Percentiles rank a stretch among this genome's conserved stretches.
Evolutionary conservation across 2,888 invertebrate species (phyloP).

Genomic region (Smittia aterrima): DNA sequence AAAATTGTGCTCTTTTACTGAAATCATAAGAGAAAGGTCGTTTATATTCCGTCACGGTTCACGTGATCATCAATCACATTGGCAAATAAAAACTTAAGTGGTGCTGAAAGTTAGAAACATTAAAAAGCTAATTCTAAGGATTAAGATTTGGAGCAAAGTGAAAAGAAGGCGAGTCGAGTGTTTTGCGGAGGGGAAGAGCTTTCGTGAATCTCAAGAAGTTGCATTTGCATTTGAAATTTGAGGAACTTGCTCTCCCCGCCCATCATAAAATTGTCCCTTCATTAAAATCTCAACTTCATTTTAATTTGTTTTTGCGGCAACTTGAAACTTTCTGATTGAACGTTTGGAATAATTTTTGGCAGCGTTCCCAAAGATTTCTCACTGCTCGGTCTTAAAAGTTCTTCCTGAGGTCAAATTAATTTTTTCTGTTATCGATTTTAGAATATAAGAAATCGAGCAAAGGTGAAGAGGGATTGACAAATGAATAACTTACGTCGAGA

Average conservation of each 20-base stretch:
- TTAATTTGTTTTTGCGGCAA: slow-evolving; percentile 3
- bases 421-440: slow-evolving; percentile 18
- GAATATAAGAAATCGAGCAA: slow-evolving; percentile 37
- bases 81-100: slow-evolving; percentile 65
- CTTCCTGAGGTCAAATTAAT: background rate
- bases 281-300: background rate
- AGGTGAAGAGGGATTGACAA: slow-evolving; percentile 3
- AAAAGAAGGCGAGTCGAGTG: background rate
- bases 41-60: background rate
- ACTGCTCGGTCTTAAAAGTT: background rate
- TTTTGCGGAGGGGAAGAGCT: background rate
- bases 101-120: slow-evolving; percentile 68
- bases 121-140: slow-evolving; percentile 54
- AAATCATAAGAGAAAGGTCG: slow-evolving; percentile 18
- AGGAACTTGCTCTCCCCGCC: no score
- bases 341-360: background rate
- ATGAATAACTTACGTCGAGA: slow-evolving; percentile 81
- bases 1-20: slow-evolving; percentile 20
- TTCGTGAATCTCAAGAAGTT: background rate
- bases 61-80: slow-evolving; percentile 12
- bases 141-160: background rate
- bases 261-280: background rate
- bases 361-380: background rate
- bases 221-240: background rate
- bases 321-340: background rate